A percentile compares a stretch with the other conserved stretches of the same genome.
Conservation (phyloP, 2,888 invertebrate species). For the Saturnia japonica region DNA sequence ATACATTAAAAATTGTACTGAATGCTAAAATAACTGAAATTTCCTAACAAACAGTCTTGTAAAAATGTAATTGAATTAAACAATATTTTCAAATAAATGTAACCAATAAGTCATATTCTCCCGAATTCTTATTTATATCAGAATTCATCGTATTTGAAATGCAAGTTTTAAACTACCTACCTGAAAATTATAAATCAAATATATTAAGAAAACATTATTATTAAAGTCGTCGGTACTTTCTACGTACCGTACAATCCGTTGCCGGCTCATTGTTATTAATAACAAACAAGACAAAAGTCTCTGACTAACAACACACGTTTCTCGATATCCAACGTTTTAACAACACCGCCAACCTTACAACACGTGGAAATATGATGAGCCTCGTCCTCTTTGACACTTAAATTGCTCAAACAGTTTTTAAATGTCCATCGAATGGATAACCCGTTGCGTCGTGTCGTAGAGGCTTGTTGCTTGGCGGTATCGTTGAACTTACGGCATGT, state of each 20-base stretch:
- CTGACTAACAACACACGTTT: slow-evolving; percentile 66
- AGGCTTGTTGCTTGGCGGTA: slow-evolving; percentile 2
- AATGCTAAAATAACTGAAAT: not conserved
- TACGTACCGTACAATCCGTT: slow-evolving; percentile 33
- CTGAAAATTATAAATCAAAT: not conserved
- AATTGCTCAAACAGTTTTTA: slow-evolving; percentile 44
- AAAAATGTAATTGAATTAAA: not conserved
- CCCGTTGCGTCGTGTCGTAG: slow-evolving; percentile 31
- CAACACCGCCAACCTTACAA: slow-evolving; percentile 40
- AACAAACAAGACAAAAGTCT: slow-evolving; percentile 75
- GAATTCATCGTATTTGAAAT: not conserved
- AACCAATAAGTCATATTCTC: not conserved
- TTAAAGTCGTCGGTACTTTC: slow-evolving; percentile 37
- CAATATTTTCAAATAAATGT: not conserved
- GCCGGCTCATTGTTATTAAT: slow-evolving; percentile 69
- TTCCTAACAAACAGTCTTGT: not conserved
- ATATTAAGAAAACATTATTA: not conserved
- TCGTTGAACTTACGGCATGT: not conserved
- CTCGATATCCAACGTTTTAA: slow-evolving; percentile 47
- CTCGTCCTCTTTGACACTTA: slow-evolving; percentile 36
- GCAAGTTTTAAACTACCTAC: too few species aligned
- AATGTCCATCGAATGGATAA: slow-evolving; percentile 36
- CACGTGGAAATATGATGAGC: slow-evolving; percentile 46
- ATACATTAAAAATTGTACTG: too few species aligned
- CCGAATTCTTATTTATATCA: not conserved